Evolutionary conservation across 2,113 vertebrate species (phyloP), one percentile per base, ranked within the genome.

Genomic region (Crotophaga sulcirostris): DNA sequence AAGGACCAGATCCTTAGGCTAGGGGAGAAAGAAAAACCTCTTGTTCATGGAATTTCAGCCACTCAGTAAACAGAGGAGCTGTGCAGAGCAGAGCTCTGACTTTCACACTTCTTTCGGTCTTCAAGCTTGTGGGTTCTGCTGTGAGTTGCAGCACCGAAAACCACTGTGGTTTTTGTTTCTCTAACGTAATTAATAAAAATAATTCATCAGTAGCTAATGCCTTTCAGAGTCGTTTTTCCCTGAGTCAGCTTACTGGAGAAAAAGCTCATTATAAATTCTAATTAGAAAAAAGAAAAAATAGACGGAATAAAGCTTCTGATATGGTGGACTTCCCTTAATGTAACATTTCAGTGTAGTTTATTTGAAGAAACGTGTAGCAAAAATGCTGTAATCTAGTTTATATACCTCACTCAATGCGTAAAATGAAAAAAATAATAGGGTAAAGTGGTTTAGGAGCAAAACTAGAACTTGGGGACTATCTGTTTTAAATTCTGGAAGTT

Each of bases 181-280:
- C 49, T 90, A 80, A 92, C 60, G 89, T 95, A 80, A 92, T 96
- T 94, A 91, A 93, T 96, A 75, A 75, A 92, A 92, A 89, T 90
- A 85, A 94, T 95, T 96, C 78, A 75, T 91, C 76, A 52, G 76
- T 84, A 80, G 68, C 87, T 79, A 77, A 28, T 88, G 83, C 56
- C 56, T 93, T 86, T 89, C 86, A 56, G 34, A 75, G 62, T 68
- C 77, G 15, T 70, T 94, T 95, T 95, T 89, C 76, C 79, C 79
- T 81, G 83, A 77, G 60, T 87, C 88, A 93, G 80, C 90, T 93
- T 68, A 8, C 47, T 92, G 69, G 55, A 52, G 47, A 86, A 90
- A 82, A 88, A 52, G n/a, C 68, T 93, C 52, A 56, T 84, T 89
- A 33, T 78, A 42, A 89, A 72, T 90, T 84, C 59, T 40, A 95